Evolutionary conservation across 2,113 vertebrate genomes (phyloP).

Genomic region (Pontoporia blainvillei): DNA sequence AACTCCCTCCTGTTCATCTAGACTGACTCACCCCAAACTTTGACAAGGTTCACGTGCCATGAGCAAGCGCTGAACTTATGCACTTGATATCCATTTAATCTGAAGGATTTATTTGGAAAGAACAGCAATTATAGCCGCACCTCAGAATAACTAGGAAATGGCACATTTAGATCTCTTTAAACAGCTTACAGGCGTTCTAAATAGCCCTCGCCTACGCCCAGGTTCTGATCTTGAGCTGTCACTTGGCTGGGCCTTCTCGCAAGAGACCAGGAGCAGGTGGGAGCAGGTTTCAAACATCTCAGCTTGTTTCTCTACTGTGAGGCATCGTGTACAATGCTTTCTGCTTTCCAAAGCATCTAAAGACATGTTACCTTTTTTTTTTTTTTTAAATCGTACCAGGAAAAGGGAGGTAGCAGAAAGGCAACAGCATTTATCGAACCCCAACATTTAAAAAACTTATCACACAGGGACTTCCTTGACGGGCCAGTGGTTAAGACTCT

Average conservation of each 20-base stretch:
- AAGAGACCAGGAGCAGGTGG: no score
- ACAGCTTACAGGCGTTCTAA: neutral
- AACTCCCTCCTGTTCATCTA: slow-evolving; percentile 43
- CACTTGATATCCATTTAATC: slow-evolving; percentile 43
- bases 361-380: no score
- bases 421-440: neutral
- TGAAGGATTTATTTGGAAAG: slow-evolving; percentile 59
- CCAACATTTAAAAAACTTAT: neutral
- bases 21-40: slow-evolving; percentile 30
- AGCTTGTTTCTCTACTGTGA: neutral
- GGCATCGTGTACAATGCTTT: neutral
- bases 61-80: neutral
- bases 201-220: neutral
- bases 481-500: no score
- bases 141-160: slow-evolving; percentile 28
- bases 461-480: neutral
- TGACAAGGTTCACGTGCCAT: neutral
- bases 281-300: no score
- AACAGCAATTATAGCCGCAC: slow-evolving; percentile 46
- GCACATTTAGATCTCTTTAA: slow-evolving; percentile 13
- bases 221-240: neutral
- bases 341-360: neutral
- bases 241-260: neutral
- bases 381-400: neutral
- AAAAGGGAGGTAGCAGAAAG: neutral